A percentile compares a stretch with the other conserved stretches of the same genome.
phyloP scores from a whole-genome alignment of 2,888 invertebrate genomes.

The Limnephilus rhombicus region DNA sequence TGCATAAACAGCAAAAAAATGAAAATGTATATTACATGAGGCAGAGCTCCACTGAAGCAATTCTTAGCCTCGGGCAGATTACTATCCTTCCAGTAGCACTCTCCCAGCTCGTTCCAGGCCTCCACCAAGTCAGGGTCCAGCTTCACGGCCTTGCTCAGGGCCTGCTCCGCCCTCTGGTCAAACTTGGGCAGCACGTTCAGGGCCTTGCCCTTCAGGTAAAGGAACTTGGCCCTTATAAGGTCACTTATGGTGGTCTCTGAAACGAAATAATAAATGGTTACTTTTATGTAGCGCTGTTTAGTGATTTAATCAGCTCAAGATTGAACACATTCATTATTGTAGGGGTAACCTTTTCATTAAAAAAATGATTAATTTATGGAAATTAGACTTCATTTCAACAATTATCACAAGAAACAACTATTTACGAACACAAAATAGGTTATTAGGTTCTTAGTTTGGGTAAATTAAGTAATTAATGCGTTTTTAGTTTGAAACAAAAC shows the following conservation, averaged over 20 bases:
- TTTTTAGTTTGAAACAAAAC: no score
- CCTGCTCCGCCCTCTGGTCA: constrained; percentile 84
- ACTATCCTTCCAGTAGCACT: constrained; percentile 92
- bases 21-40: constrained; percentile 77
- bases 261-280: constrained; percentile 36
- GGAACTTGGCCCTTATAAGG: constrained; percentile 77
- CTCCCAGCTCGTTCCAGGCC: constrained; percentile 94
- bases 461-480: no score
- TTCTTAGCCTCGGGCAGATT: constrained; percentile 88
- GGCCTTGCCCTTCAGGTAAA: constrained; percentile 85
- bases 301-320: no score
- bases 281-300: no score
- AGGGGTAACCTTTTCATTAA: no score
- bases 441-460: no score
- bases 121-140: constrained; percentile 87
- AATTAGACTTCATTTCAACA: no score
- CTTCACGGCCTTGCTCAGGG: constrained; percentile 90
- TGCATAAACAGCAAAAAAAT: not conserved
- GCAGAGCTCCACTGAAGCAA: constrained; percentile 88
- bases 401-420: no score
- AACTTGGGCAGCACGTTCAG: constrained; percentile 85
- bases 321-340: no score
- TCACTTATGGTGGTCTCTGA: constrained; percentile 72
- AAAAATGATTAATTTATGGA: no score
- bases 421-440: no score